Percentiles rank a stretch among this genome's conserved stretches.
These are phyloP conservation scores for Oreortyx pictus DNA, from an alignment of 2,797 vertebrate species.

Conservation along the genomic window DNA sequence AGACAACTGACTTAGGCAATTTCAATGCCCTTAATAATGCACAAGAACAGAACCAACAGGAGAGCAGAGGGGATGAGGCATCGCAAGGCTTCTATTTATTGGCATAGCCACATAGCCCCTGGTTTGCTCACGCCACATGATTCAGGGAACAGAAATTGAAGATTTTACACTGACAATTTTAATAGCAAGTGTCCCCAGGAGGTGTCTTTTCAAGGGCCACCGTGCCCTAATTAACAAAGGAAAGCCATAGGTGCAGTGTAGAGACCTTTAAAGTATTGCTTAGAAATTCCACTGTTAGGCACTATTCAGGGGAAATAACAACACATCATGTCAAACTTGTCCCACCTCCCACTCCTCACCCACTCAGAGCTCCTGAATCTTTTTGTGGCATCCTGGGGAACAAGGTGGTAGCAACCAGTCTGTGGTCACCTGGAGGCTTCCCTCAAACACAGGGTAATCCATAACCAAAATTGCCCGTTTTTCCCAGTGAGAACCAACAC, in stretches of 20 bases:
- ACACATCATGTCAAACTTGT: not conserved
- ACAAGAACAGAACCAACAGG: conserved; percentile 57
- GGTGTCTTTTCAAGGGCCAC: not conserved
- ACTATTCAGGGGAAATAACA: not conserved
- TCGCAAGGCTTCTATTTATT: not conserved
- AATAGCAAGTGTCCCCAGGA: not conserved
- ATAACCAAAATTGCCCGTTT: not conserved
- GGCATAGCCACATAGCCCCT: not conserved
- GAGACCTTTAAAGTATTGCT: not conserved
- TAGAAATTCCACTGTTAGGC: not conserved
- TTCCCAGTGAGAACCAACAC: not conserved
- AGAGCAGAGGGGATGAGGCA: conserved; percentile 40
- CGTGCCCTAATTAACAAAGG: not conserved
- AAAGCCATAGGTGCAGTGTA: not conserved
- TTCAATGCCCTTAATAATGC: conserved; percentile 66
- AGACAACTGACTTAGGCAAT: conserved; percentile 62
- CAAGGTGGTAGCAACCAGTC: not conserved
- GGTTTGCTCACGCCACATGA: not conserved
- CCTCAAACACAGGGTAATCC: not conserved
- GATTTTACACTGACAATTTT: not conserved
- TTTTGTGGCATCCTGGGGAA: not conserved
- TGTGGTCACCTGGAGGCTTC: not conserved
- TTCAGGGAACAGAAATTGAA: not conserved
- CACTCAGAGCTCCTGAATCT: not conserved
- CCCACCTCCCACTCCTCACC: not conserved